Evolutionary conservation across 2,797 vertebrate species (phyloP), one percentile per base, ranked within the genome.

Genomic region (Channa striata): DNA sequence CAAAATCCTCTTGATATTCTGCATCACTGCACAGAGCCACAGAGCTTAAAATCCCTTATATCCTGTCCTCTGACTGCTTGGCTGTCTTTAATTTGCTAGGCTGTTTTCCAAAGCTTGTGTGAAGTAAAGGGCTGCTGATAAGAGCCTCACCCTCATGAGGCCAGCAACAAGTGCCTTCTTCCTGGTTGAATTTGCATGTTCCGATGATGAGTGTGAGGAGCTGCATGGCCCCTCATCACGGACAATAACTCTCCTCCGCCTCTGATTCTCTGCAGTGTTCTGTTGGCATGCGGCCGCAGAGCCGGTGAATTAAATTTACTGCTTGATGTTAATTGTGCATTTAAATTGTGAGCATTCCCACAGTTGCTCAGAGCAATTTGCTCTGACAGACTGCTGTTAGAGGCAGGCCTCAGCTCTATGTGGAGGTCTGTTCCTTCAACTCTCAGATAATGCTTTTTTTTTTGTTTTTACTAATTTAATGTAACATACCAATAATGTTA

Each of bases 171-270:
- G 70, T 78, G 49, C 71, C 73, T 63, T 67, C 76, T 78, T 83
- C 82, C 81, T 81, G 83, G 63, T 54, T 63, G 59, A 72, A 88
- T 89, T 88, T 85, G 63, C 79, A 83, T 83, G 59, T 42, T 21
- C 50, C 74, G 78, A 72, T 78, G 75, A 82, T 49, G 58, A 72
- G 72, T 25, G 67, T 1, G 5, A 19, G 49, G 74, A 44, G 64
- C 75, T 21, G 25, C 64, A 1, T 0, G 59, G 60, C 61, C 30
- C 47, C 30, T 63, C 60, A 59, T 68, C 63, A 39, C 58, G 39
- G 64, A 65, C 53, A 25, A 46, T 57, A 53, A 44, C 63, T 56
- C 61, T 72, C 49, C 53, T 20, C 36, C 3, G 67, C 16, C 25
- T 43, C 53, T 57, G 49, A 59, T 56, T 3, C 40, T 57, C 53